These are phyloP conservation scores for Timema podura DNA, from an alignment of 2,888 invertebrate species.

Conservation along the genomic window DNA sequence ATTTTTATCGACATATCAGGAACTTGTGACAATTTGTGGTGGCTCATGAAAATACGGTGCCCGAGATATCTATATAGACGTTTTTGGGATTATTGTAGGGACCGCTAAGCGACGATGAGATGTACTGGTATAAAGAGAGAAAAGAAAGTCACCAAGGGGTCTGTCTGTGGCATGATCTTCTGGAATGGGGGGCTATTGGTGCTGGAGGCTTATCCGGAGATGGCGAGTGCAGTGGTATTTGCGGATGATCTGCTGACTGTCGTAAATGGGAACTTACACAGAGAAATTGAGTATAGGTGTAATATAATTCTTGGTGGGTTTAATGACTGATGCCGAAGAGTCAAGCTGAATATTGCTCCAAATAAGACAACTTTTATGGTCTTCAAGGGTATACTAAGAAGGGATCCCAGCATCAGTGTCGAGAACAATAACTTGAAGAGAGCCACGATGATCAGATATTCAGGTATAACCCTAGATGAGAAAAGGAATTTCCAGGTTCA, in stretches of 20 bases:
- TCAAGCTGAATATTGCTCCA: background rate
- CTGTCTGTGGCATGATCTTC: background rate
- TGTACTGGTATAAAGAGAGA: no score
- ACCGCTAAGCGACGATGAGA: background rate
- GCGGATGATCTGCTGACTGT: background rate
- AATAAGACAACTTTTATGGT: background rate
- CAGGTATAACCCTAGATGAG: no score
- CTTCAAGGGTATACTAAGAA: background rate
- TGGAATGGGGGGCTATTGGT: background rate
- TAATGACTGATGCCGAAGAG: background rate
- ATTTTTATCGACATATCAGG: slow-evolving; percentile 13
- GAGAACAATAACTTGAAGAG: background rate
- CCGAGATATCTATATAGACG: background rate
- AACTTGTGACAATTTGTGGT: background rate
- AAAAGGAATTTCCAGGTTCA: background rate
- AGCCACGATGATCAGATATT: background rate
- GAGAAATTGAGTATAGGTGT: background rate
- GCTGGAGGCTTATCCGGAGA: background rate
- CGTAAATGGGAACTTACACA: background rate
- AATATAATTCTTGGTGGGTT: background rate
- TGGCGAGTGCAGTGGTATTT: background rate
- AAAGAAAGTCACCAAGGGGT: background rate
- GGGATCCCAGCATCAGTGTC: background rate
- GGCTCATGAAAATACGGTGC: background rate
- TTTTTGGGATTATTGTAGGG: background rate